Base-by-base conservation (phyloP, 2,797 vertebrate species). In the Rhinatrema bivittatum region DNA sequence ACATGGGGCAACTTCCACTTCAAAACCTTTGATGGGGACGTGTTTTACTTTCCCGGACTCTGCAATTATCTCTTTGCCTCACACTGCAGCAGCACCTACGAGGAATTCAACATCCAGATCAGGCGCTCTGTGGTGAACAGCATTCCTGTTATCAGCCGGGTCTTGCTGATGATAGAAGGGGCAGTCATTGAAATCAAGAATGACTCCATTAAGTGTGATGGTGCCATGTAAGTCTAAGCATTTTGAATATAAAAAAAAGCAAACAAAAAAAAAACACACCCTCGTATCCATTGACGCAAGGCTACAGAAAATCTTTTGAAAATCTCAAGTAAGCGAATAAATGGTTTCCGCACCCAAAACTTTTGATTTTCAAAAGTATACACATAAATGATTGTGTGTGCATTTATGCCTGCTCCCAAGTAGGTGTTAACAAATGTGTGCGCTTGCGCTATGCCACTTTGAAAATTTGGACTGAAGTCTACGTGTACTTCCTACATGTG, bases 101-200 rank as follows among this genome's bases (percentile, higher is more conserved):
- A 83, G 52, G 82, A 84, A 20, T 86, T 85, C 52, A 81, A 79
- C 36, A 25, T 86, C 17, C 84, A 86, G 60, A 47, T 85, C 2
- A 72, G 81, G 30, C 78, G 60, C 0, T 11, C 33, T 9, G 3
- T 42, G 6, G 36, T 15, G 7, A 25, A 17, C 10, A 28, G 41
- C 8, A 5, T 12, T 36, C 37, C 65, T 4, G 29, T 23, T 2
- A 22, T 84, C 45, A 53, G 10, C 17, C 51, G n/a, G 4, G 30
- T 83, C 7, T 14, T 33, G 25, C 58, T 86, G 46, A 69, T 54
- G 46, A 16, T 66, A 1, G 73, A 72, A 30, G 82, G 82, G 3
- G 27, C 76, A 1, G 53, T 60, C 42, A 44, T 58, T 7, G 72
- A 84, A 24, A 17, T 78, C 8, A 29, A 39, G 3, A 56, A 58